A percentile compares a stretch with the other conserved stretches of the same genome.
Conservation (phyloP, 64 coral and sea anemone genomes). For the Porites australiensis region DNA sequence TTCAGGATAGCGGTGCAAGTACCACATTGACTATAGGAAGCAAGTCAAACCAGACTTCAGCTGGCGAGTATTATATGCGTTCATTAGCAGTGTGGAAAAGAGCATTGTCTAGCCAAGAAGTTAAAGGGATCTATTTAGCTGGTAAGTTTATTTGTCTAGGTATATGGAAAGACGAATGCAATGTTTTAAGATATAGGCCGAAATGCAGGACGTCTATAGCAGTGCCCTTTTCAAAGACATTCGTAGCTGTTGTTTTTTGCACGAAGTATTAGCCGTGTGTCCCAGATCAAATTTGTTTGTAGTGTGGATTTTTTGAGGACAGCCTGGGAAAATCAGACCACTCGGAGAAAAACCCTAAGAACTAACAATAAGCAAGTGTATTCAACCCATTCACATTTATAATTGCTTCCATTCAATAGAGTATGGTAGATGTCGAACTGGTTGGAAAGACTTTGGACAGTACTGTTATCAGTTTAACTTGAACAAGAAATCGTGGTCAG, state of each 20-base stretch:
- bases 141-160: conserved; percentile 14
- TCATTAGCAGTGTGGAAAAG: conserved; percentile 85
- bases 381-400: too few relatives aligned
- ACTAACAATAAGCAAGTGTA: too few relatives aligned
- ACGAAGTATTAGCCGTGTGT: too few relatives aligned
- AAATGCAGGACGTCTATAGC: too few relatives aligned
- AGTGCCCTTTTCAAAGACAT: too few relatives aligned
- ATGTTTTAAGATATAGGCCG: neutral
- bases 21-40: conserved; percentile 54
- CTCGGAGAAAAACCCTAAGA: too few relatives aligned
- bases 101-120: conserved; percentile 57
- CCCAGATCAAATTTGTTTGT: too few relatives aligned
- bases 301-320: too few relatives aligned
- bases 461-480: conserved; percentile 83
- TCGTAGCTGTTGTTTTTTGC: too few relatives aligned
- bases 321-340: too few relatives aligned
- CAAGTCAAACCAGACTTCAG: neutral
- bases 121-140: conserved; percentile 78
- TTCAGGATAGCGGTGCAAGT: neutral
- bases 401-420: conserved; percentile 24
- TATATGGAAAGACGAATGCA: too few relatives aligned
- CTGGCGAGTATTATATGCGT: conserved; percentile 65
- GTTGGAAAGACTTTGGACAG: conserved; percentile 91
- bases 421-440: conserved; percentile 72
- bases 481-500: conserved; percentile 52